phyloP scores from a whole-genome alignment of 2,797 vertebrate species.

The Bovichtus variegatus region DNA sequence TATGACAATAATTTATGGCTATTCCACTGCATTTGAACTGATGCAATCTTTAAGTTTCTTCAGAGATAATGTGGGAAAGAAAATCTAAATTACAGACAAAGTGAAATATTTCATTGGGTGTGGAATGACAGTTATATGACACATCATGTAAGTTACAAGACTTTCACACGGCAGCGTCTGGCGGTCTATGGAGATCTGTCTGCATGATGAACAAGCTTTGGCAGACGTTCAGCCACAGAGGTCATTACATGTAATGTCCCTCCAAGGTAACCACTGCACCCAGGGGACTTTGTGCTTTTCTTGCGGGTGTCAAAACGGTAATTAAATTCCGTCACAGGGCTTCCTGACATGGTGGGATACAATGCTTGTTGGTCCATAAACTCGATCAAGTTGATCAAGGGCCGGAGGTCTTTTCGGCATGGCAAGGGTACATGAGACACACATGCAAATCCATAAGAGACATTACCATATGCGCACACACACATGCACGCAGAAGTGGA shows the following conservation, averaged over 20 bases:
- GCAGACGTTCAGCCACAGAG: slow-evolving; percentile 55
- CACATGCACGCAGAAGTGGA: not conserved
- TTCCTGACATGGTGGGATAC: slow-evolving; percentile 38
- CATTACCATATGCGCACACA: slow-evolving; percentile 12
- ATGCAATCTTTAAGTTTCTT: not conserved
- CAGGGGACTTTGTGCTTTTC: slow-evolving; percentile 48
- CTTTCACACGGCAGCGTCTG: slow-evolving; percentile 2
- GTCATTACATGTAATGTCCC: slow-evolving; percentile 66
- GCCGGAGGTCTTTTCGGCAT: slow-evolving; percentile 11
- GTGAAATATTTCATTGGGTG: slow-evolving; percentile 6
- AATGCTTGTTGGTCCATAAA: slow-evolving; percentile 46
- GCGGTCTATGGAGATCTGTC: slow-evolving; percentile 18
- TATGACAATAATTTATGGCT: slow-evolving; percentile 4
- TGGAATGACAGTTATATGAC: slow-evolving; percentile 19
- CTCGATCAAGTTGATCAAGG: slow-evolving; percentile 33
- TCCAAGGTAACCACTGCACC: slow-evolving; percentile 65
- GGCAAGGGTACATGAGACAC: slow-evolving; percentile 10
- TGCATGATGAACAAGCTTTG: slow-evolving; percentile 54
- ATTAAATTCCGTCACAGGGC: slow-evolving; percentile 45
- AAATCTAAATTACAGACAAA: not conserved
- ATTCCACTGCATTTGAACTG: not conserved
- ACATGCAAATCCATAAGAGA: slow-evolving; percentile 4
- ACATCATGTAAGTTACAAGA: not conserved
- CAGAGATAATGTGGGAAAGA: not conserved
- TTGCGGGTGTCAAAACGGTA: slow-evolving; percentile 54